Conservation (phyloP, 2,113 vertebrate genomes). For the Patagioenas fasciata region DNA sequence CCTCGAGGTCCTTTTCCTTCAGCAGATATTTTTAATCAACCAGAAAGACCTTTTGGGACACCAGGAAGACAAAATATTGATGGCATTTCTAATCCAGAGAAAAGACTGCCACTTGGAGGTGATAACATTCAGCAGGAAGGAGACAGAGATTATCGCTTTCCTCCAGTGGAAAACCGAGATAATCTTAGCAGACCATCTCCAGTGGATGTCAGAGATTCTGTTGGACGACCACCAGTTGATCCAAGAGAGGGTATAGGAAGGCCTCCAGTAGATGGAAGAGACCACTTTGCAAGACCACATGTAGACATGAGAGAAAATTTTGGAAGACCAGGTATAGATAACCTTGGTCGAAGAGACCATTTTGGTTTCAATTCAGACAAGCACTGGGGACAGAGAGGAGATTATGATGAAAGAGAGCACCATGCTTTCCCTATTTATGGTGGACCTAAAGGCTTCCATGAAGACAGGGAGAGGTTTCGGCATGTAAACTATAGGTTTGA, state of each 20-base stretch:
- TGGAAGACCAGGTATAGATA: slow-evolving; percentile 76
- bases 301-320: slow-evolving; percentile 82
- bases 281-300: slow-evolving; percentile 78
- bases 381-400: slow-evolving; percentile 92
- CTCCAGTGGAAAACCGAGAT: slow-evolving; percentile 85
- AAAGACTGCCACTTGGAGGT: slow-evolving; percentile 80
- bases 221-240: slow-evolving; percentile 77
- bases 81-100: slow-evolving; percentile 82
- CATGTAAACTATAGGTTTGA: slow-evolving; percentile 91
- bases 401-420: slow-evolving; percentile 94
- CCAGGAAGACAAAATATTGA: slow-evolving; percentile 79
- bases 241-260: slow-evolving; percentile 79
- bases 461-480: slow-evolving; percentile 84
- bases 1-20: slow-evolving; percentile 88
- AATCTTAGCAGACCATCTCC: slow-evolving; percentile 74
- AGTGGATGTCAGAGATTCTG: slow-evolving; percentile 79
- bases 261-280: slow-evolving; percentile 79
- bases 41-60: slow-evolving; percentile 80
- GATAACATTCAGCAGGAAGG: slow-evolving; percentile 88
- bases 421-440: slow-evolving; percentile 78
- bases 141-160: slow-evolving; percentile 98
- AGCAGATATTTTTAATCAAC: slow-evolving; percentile 85
- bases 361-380: slow-evolving; percentile 89
- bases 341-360: slow-evolving; percentile 84
- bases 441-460: slow-evolving; percentile 88